Percentiles rank a stretch among this genome's conserved stretches.
Evolutionary conservation across 2,888 invertebrate species (phyloP).

Genomic region (Malachius bipustulatus): DNA sequence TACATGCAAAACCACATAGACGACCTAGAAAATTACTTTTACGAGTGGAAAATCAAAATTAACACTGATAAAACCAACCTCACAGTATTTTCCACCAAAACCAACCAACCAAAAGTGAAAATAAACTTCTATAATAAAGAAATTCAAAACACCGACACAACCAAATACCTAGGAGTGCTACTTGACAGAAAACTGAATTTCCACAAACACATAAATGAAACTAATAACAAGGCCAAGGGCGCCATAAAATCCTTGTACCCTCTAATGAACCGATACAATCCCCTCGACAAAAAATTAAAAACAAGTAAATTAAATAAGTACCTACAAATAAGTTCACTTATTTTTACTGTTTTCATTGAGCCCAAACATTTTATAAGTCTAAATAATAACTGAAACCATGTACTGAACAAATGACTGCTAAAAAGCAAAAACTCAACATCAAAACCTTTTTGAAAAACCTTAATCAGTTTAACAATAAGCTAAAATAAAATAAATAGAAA

Average conservation of each 20-base stretch:
- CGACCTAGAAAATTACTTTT: constrained; percentile 3
- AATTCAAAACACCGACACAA: neutral
- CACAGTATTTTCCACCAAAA: neutral
- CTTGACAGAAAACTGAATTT: neutral
- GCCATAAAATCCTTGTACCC: neutral
- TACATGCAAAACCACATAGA: constrained; percentile 7
- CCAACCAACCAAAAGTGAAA: neutral
- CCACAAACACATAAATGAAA: constrained; percentile 3
- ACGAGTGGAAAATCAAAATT: constrained; percentile 7
- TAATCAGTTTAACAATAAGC: too few relatives aligned
- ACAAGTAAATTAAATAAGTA: too few relatives aligned
- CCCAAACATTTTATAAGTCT: too few relatives aligned
- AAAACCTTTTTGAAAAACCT: too few relatives aligned
- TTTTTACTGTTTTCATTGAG: too few relatives aligned
- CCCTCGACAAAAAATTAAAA: constrained; percentile 7
- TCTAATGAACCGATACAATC: neutral
- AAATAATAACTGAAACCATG: too few relatives aligned
- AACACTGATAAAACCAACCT: constrained; percentile 1
- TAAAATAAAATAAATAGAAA: too few relatives aligned
- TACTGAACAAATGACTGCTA: too few relatives aligned
- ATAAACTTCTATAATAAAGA: neutral
- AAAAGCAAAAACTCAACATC: too few relatives aligned
- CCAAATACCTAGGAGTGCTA: constrained; percentile 7
- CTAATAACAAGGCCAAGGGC: constrained; percentile 1
- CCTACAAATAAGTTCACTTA: too few relatives aligned